Percentiles rank a stretch among this genome's conserved stretches.
Conservation (phyloP, 2,113 vertebrate genomes). For the Mola mola region DNA sequence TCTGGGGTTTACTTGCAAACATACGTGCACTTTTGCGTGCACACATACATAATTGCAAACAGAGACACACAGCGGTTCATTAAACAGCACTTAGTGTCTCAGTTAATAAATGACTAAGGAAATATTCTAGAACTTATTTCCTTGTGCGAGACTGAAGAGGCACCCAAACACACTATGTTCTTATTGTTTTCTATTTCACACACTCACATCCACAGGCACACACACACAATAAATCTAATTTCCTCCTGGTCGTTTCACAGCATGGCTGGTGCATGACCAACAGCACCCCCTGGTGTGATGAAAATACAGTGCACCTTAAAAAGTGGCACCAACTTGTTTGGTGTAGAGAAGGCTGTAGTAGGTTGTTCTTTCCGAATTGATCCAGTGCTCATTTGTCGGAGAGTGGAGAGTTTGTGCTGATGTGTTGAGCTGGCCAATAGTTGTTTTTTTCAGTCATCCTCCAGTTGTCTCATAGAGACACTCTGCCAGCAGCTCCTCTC, state of each 20-base stretch:
- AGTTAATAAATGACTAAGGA: conserved; percentile 63
- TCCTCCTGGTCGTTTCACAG: conserved; percentile 14
- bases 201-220: not conserved
- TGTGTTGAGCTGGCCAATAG: conserved; percentile 36
- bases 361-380: conserved; percentile 23
- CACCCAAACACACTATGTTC: conserved; percentile 1
- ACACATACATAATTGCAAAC: conserved; percentile 19
- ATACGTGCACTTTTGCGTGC: conserved; percentile 5
- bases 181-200: not conserved
- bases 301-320: conserved; percentile 13
- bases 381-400: conserved; percentile 28
- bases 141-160: conserved; percentile 11
- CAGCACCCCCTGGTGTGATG: conserved; percentile 69
- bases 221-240: not conserved
- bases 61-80: conserved; percentile 42
- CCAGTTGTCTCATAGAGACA: conserved; percentile 9
- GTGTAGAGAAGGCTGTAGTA: not conserved
- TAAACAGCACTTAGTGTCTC: conserved; percentile 59
- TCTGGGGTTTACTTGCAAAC: conserved; percentile 49
- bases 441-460: conserved; percentile 48
- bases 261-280: conserved; percentile 25
- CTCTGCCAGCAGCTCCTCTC: conserved; percentile 4
- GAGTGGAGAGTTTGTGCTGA: conserved; percentile 41
- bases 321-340: conserved; percentile 3
- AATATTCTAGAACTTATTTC: conserved; percentile 36